phyloP scores from a whole-genome alignment of 1,140 invertebrate species.

The Luehdorfia chinensis region DNA sequence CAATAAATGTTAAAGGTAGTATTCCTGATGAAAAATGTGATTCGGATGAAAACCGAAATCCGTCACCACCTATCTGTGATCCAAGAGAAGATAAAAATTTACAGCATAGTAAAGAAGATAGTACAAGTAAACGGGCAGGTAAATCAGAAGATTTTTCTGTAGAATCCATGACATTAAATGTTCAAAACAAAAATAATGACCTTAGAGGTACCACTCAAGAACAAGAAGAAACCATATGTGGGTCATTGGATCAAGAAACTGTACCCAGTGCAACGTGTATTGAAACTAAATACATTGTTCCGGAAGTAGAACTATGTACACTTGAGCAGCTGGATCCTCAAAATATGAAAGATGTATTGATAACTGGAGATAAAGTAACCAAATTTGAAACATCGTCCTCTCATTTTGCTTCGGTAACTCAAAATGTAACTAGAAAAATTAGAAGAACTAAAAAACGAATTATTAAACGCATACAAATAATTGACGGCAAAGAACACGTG shows the following conservation, averaged over 20 bases:
- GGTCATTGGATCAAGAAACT: no score
- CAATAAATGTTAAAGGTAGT: conserved; percentile 81
- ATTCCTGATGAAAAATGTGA: conserved; percentile 50
- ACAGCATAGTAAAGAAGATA: conserved; percentile 8
- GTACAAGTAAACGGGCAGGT: not conserved
- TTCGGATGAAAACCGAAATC: conserved; percentile 49
- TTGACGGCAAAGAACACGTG: conserved; percentile 87
- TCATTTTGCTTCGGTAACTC: conserved; percentile 74
- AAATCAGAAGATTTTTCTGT: conserved; percentile 11
- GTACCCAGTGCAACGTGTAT: no score
- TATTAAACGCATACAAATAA: conserved; percentile 85
- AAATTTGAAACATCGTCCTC: conserved; percentile 60
- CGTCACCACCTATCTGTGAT: conserved; percentile 22
- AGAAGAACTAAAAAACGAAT: conserved; percentile 80
- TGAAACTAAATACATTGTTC: not conserved
- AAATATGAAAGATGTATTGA: not conserved
- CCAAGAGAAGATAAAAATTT: conserved; percentile 7
- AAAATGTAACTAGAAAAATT: conserved; percentile 80
- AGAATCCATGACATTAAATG: conserved; percentile 17
- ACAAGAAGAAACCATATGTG: conserved; percentile 22
- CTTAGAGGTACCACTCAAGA: conserved; percentile 11
- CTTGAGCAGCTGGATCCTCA: not conserved
- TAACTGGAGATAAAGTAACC: conserved; percentile 5
- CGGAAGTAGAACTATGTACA: no score
- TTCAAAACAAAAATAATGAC: conserved; percentile 35